Base-by-base conservation (phyloP, 2,113 vertebrate species). In the Lepidothrix coronata region DNA sequence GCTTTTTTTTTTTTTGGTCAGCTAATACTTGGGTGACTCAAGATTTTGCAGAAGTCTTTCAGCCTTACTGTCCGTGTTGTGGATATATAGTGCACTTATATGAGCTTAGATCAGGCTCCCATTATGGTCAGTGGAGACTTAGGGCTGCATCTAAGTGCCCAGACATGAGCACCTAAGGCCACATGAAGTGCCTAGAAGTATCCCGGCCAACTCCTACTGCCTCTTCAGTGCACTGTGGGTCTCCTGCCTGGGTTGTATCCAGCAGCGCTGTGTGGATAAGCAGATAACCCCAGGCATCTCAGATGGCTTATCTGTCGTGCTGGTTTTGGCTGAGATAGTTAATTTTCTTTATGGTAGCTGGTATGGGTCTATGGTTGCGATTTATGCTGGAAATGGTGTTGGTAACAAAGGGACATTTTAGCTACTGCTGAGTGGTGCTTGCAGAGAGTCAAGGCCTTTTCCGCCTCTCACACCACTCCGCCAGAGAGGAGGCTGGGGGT, bases 11-110 rank as follows among this genome's bases (percentile, higher is more conserved):
- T 25, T 51, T 25, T 51, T 51, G 8, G 3, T 18, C 5, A 2
- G 46, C 13, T 70, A n/a, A 76, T 55, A 63, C 41, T 25, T 1
- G 2, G 12, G 37, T 41, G 20, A 54, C 31, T 63, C 24, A 27
- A 67, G 59, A 30, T 28, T 73, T 71, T 46, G 35, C 17, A 54
- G 57, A 61, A 51, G 8, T 28, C 30, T 30, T 49, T 74, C 48
- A 80, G 54, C 55, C 23, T 78, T 58, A 6, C 52, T 59, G 35
- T n/a, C 67, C 19, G 0, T 24, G 11, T 12, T 52, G 68, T 31
- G 55, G 19, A 48, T 8, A 30, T 0, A 7, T 0, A 68, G 24
- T 24, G 12, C 4, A 3, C 19, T 74, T 62, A 1, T 0, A 8
- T 18, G 31, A 80, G 63, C 58, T 70, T 24, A 87, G 57, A 16